These are phyloP conservation scores for Oreohelix idahoensis DNA, from an alignment of 1,140 invertebrate genomes.

Conservation along the genomic window DNA sequence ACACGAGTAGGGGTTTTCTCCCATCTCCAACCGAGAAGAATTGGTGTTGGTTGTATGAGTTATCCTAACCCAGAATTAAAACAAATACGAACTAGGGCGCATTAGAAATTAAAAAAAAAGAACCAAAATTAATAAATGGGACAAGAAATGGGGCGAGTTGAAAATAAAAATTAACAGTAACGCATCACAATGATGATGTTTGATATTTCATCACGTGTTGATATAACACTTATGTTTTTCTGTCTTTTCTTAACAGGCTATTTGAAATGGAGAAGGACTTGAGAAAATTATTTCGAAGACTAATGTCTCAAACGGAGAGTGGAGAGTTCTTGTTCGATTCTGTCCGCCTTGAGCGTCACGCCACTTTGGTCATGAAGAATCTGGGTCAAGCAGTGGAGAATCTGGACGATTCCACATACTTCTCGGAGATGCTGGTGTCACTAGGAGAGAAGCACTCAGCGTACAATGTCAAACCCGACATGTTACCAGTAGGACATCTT, in stretches of 20 bases:
- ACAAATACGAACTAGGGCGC: too few relatives aligned
- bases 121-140: too few relatives aligned
- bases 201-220: too few relatives aligned
- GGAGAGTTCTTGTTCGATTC: constrained; percentile 50
- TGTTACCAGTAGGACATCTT: constrained; percentile 52
- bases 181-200: too few relatives aligned
- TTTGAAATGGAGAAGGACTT: constrained; percentile 57
- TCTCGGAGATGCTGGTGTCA: constrained; percentile 50
- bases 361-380: constrained; percentile 65
- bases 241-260: constrained; percentile 52
- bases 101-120: too few relatives aligned
- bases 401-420: constrained; percentile 55
- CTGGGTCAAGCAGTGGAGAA: constrained; percentile 67
- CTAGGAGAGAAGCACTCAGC: constrained; percentile 57
- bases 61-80: too few relatives aligned
- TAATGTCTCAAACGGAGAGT: constrained; percentile 46
- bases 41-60: too few relatives aligned
- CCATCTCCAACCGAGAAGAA: too few relatives aligned
- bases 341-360: constrained; percentile 57
- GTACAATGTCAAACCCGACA: constrained; percentile 56
- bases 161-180: too few relatives aligned
- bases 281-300: constrained; percentile 52
- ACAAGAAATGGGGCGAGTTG: too few relatives aligned
- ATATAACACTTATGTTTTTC: too few relatives aligned
- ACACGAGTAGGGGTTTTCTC: too few relatives aligned